These are phyloP conservation scores for Drosophila triauraria DNA, from an alignment of 1,140 invertebrate species.

Conservation along the genomic window DNA sequence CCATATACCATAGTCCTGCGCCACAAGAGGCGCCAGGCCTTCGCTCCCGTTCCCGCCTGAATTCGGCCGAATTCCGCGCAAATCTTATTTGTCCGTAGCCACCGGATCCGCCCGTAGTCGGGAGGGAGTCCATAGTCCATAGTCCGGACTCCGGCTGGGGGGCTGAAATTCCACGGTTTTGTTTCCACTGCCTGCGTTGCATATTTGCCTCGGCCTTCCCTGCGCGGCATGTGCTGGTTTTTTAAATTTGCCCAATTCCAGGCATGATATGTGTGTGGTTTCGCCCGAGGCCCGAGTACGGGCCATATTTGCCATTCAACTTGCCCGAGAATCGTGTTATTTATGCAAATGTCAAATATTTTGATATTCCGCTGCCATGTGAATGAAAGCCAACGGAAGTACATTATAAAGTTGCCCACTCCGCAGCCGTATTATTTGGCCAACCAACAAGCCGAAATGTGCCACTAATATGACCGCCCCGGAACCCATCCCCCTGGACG, in stretches of 20 bases:
- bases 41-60: neutral
- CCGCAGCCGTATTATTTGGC: conserved; percentile 61
- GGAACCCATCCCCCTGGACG: neutral
- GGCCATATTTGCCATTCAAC: conserved; percentile 45
- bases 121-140: neutral
- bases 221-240: conserved; percentile 33
- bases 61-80: conserved; percentile 46
- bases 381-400: conserved; percentile 79
- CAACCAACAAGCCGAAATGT: conserved; percentile 69
- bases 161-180: conserved; percentile 55
- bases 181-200: conserved; percentile 50
- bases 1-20: conserved; percentile 4
- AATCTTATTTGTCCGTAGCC: conserved; percentile 68
- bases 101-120: conserved; percentile 15
- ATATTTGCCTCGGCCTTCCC: conserved; percentile 42
- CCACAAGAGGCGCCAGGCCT: conserved; percentile 18
- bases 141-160: conserved; percentile 15
- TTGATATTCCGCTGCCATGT: conserved; percentile 79
- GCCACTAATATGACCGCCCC: conserved; percentile 68
- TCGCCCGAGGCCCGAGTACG: conserved; percentile 7
- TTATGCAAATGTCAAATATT: conserved; percentile 83
- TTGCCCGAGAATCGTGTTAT: conserved; percentile 64
- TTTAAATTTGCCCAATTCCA: conserved; percentile 74
- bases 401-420: conserved; percentile 71
- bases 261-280: conserved; percentile 58